phyloP scores from a whole-genome alignment of 1,140 invertebrate species.

The Luehdorfia chinensis region DNA sequence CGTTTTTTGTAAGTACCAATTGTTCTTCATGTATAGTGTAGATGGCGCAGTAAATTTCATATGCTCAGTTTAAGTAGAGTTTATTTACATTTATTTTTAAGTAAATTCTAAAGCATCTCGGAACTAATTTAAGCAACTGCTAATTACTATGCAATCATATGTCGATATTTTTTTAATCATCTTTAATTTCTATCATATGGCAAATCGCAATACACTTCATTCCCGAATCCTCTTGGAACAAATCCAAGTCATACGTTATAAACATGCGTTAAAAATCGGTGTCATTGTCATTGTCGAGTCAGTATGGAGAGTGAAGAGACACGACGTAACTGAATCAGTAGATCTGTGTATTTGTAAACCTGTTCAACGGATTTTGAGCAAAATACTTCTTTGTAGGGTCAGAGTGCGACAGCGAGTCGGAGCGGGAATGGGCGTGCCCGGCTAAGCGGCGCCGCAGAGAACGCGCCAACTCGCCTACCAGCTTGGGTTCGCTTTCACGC shows the following conservation, averaged over 20 bases:
- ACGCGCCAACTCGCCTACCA: slow-evolving; percentile 57
- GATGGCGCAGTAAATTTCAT: too few relatives aligned
- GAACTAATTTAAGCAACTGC: too few relatives aligned
- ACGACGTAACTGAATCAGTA: slow-evolving; percentile 6
- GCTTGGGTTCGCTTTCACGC: slow-evolving; percentile 78
- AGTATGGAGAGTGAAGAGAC: slow-evolving; percentile 22
- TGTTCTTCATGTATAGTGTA: too few relatives aligned
- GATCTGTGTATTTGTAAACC: background rate
- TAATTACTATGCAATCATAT: background rate
- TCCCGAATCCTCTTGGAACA: slow-evolving; percentile 37
- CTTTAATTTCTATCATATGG: slow-evolving; percentile 9
- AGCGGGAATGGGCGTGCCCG: slow-evolving; percentile 87
- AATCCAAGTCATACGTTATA: slow-evolving; percentile 40
- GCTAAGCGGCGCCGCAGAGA: slow-evolving; percentile 84
- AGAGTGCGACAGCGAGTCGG: slow-evolving; percentile 79
- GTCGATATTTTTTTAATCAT: background rate
- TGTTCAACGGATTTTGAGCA: slow-evolving; percentile 14
- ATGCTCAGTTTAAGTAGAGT: too few relatives aligned
- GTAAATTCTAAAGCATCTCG: too few relatives aligned
- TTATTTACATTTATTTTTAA: too few relatives aligned
- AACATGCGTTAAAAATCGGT: slow-evolving; percentile 35
- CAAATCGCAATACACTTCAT: slow-evolving; percentile 20
- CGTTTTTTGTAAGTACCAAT: too few relatives aligned
- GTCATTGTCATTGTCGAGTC: slow-evolving; percentile 66
- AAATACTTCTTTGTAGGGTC: slow-evolving; percentile 47